Percentiles rank a stretch among this genome's conserved stretches.
These are phyloP conservation scores for Zosterops hypoxanthus DNA, from an alignment of 2,113 vertebrate species.

Conservation along the genomic window DNA sequence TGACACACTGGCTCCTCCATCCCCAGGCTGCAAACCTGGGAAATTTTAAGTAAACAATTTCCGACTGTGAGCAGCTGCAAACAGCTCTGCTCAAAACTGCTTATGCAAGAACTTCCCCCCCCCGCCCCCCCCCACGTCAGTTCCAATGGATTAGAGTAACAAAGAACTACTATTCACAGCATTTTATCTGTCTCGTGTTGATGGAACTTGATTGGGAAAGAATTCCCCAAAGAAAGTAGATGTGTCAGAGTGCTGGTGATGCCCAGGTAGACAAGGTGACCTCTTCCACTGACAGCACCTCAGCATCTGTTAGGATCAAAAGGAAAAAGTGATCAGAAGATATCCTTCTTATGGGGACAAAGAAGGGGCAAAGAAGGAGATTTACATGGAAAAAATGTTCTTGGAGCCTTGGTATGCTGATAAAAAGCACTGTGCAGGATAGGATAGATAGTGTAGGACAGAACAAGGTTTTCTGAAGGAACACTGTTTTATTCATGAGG, in stretches of 20 bases:
- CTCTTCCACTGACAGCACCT: neutral
- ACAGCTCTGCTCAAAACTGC: neutral
- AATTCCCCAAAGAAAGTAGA: neutral
- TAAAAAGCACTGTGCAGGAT: neutral
- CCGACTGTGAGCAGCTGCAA: neutral
- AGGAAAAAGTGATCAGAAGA: neutral
- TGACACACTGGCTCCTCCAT: neutral
- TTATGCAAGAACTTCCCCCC: neutral
- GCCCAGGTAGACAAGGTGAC: neutral
- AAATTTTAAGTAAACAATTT: slow-evolving; percentile 26
- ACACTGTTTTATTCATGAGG: neutral
- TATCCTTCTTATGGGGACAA: neutral
- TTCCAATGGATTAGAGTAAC: neutral
- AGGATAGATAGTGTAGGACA: no score
- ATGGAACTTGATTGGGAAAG: neutral
- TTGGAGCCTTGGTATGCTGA: accelerated
- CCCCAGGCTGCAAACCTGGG: neutral
- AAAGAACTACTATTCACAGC: neutral
- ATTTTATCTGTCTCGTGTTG: neutral
- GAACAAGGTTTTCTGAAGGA: neutral
- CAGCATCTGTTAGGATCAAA: neutral
- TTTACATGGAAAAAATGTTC: neutral
- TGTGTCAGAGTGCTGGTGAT: neutral
- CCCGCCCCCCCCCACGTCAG: neutral
- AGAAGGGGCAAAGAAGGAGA: neutral